Evolutionary conservation across 2,888 invertebrate genomes (phyloP).

Genomic region (Coelogynopora nodosa): DNA sequence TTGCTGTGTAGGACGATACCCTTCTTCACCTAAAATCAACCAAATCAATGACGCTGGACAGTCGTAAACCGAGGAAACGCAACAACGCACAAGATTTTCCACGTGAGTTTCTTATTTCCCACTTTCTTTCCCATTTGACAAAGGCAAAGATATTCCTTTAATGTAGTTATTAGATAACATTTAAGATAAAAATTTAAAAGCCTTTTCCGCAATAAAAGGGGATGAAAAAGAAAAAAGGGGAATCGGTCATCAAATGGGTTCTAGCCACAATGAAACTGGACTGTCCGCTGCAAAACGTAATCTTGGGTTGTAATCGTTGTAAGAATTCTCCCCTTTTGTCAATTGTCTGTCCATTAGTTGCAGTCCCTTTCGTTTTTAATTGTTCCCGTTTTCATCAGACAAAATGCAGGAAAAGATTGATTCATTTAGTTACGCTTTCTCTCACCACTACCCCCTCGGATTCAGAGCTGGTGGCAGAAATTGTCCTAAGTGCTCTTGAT

Average conservation of each 20-base stretch:
- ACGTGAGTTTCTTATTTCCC: not conserved
- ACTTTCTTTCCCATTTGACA: not conserved
- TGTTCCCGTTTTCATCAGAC: not conserved
- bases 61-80: not conserved
- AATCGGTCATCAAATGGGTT: no score
- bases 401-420: not conserved
- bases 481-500: not conserved
- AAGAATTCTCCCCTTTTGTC: not conserved
- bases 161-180: no score
- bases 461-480: not conserved
- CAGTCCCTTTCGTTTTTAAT: not conserved
- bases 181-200: no score
- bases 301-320: not conserved
- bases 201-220: no score
- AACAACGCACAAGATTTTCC: not conserved
- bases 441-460: not conserved
- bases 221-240: no score
- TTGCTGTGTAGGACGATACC: not conserved
- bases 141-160: no score
- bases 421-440: not conserved
- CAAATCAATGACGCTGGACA: slow-evolving; percentile 4
- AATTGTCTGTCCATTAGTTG: not conserved
- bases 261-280: not conserved
- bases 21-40: not conserved
- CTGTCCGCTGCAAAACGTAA: not conserved